Base-by-base conservation (phyloP, 1,140 invertebrate species). In the Sminthurides bifidus region DNA sequence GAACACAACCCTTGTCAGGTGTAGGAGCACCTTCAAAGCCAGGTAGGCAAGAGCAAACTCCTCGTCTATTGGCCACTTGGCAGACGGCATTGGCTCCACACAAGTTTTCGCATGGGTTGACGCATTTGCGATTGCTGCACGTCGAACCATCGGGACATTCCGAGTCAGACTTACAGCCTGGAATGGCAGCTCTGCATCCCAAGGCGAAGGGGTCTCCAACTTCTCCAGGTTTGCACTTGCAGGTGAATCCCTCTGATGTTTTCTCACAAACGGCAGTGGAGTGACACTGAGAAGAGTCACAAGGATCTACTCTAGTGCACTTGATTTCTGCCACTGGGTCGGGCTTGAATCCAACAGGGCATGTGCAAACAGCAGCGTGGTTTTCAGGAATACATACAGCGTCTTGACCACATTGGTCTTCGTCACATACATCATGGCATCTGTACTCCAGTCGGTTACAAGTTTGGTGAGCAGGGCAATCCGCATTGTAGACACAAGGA, bases 331-430 rank as follows among this genome's bases (percentile, higher is more conserved):
- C 78, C 6, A 84, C 68, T 1, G 89, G 87, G 71, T 90, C 83
- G 0, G 84, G 77, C 66, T 75, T 76, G 65, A 79, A 87, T 1
- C 88, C 87, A 17, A 82, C 80, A 23, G 85, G 86, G 68, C 90
- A 93, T 66, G 85, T 82, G 65, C 89, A 93, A 2, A 78, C 78
- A 2, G 81, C 78, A 65, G 78, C 79, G 67, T 90, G 87, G 66
- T 86, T 81, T 68, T 90, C 85, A 12, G 85, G 81, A 58, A 91
- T 79, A 68, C 89, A 93, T 38, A 92, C 83, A 10, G 89, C 85
- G 71, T 90, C 89, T 26, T 78, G 78, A 1, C 88, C 89, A 66
- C 89, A 93, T 6, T 82, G 79, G 63, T 86, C 80, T 67, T 83
- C 80, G 56, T 80, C 78, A 67, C 87, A 92, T 15, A 82, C 85